These are phyloP conservation scores for Parapristionchus giblindavisi DNA, from an alignment of 2,888 invertebrate genomes.

Conservation along the genomic window DNA sequence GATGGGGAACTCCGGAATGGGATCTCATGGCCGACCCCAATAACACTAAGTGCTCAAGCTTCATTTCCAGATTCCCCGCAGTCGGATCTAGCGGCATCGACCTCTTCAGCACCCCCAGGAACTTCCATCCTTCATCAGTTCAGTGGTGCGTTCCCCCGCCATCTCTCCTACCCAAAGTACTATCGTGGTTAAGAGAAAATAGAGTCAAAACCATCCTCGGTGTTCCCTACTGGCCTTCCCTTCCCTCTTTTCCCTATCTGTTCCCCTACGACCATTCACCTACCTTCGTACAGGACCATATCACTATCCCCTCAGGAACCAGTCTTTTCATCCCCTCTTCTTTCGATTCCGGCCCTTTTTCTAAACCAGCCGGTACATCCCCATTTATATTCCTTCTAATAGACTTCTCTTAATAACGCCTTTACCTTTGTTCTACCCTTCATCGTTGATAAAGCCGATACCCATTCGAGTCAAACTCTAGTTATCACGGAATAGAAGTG, in stretches of 20 bases:
- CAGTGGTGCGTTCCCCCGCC: conserved; percentile 24
- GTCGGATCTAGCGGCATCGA: neutral
- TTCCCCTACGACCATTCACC: too few species aligned
- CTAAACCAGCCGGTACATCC: neutral
- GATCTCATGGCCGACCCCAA: neutral
- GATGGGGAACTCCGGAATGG: neutral
- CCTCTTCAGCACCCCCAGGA: neutral
- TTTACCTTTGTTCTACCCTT: conserved; percentile 1
- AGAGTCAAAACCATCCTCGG: conserved; percentile 1
- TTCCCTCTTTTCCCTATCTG: neutral
- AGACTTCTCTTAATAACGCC: neutral
- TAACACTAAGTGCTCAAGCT: neutral
- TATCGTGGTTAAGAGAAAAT: neutral
- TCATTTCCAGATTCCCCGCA: neutral
- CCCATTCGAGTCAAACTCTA: too few species aligned
- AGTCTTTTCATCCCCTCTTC: neutral
- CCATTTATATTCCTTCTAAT: neutral
- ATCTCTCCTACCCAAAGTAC: neutral
- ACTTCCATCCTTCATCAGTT: neutral
- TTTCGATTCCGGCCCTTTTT: neutral
- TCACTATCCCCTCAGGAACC: too few species aligned
- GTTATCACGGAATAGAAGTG: too few species aligned
- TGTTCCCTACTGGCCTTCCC: conserved; percentile 1
- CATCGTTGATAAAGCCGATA: too few species aligned
- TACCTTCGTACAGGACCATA: too few species aligned